Base-by-base conservation (phyloP, 2,113 vertebrate genomes). In the Aegypius monachus region DNA sequence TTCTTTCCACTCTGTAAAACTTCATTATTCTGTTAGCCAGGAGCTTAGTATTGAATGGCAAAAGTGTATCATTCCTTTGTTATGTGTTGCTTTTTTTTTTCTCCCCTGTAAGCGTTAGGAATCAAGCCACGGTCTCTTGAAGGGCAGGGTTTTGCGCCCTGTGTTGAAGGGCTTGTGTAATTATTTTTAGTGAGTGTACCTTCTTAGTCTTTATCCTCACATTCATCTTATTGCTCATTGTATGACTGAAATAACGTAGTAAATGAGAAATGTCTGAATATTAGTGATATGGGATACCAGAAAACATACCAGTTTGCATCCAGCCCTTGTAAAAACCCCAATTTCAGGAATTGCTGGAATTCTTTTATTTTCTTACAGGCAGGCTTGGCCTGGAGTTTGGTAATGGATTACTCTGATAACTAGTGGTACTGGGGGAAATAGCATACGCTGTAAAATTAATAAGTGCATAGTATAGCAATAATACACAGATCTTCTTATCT, bases 1-100 rank as follows among this genome's bases (percentile, higher is more conserved):
- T 84, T 75, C 47, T 56, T 65, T 68, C 21, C 70, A 31, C 15
- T 72, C 58, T 38, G 18, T 25, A 50, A 48, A 86, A 45, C 36
- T 72, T 88, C 42, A 17, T 90, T 86, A 38, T 77, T 80, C 83
- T 62, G 6, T 80, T 82, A 73, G 71, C 5, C 45, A 83, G 63
- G 62, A 90, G 42, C 21, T 88, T 72, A 32, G 29, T 38, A 31
- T 6, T 65, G 70, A 87, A 52, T 36, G 36, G 53, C 61, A 85
- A 92, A 53, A 71, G 32, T 38, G 18, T 59, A 68, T 79, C 31
- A 6, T 17, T 79, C 31, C 16, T 94, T 93, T 86, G 48, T 65
- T 85, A 6, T 4, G 4, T 23, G 7, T 29, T 48, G n/a, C 32
- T 0, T 1, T 4, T 7, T 11, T 53, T 16, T 7, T 11, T 53